Conservation (phyloP, 1,140 invertebrate species). For the Anadara kagoshimensis region DNA sequence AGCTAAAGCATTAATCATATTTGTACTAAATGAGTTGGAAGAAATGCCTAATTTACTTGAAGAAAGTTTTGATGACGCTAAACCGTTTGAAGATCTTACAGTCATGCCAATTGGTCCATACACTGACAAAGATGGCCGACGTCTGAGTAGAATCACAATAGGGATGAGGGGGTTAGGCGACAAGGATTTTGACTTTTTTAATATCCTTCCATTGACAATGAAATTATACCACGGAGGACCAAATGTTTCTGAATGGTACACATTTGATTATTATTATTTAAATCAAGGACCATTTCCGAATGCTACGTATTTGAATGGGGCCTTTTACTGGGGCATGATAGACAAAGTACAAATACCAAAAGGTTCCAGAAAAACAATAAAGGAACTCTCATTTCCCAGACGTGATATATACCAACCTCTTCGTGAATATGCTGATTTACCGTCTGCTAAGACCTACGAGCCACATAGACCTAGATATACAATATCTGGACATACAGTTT, state of each 20-base stretch:
- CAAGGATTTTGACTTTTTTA: constrained; percentile 38
- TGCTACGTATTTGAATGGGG: constrained; percentile 5
- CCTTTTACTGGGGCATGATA: constrained; percentile 13
- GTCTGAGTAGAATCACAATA: constrained; percentile 28
- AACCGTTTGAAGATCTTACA: constrained; percentile 24
- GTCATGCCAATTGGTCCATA: constrained; percentile 34
- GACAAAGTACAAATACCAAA: constrained; percentile 23
- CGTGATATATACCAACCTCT: constrained; percentile 14
- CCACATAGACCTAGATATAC: constrained; percentile 56
- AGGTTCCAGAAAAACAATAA: constrained; percentile 25
- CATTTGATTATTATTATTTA: constrained; percentile 33
- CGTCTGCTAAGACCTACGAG: constrained; percentile 45
- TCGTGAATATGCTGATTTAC: constrained; percentile 34
- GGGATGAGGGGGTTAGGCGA: constrained; percentile 24
- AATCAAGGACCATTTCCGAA: constrained; percentile 40
- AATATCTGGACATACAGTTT: constrained; percentile 37
- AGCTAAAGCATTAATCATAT: constrained; percentile 18
- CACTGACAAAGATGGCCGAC: not conserved
- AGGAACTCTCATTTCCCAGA: constrained; percentile 29
- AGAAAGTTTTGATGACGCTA: constrained; percentile 32
- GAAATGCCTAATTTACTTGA: constrained; percentile 18
- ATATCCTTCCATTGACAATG: constrained; percentile 26
- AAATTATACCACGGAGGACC: constrained; percentile 28
- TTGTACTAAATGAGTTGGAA: constrained; percentile 19
- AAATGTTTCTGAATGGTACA: constrained; percentile 23